These are phyloP conservation scores for Cervus canadensis DNA, from an alignment of 2,113 vertebrate species.

Conservation along the genomic window DNA sequence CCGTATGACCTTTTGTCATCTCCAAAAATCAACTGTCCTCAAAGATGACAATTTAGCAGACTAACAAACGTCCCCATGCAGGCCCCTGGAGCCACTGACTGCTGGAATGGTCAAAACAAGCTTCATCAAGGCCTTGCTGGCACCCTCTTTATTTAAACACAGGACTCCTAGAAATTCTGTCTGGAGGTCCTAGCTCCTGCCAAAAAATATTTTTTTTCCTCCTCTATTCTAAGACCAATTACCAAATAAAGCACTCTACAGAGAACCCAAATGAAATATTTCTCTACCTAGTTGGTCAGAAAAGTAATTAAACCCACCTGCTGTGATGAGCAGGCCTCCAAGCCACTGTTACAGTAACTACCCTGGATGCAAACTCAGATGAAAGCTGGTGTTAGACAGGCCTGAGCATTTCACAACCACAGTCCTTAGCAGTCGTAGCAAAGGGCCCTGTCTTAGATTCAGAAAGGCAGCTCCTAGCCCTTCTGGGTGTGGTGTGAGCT, in stretches of 20 bases:
- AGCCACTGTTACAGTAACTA: not conserved
- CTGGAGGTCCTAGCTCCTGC: not conserved
- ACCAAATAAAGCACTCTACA: not conserved
- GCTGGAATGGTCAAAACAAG: not conserved
- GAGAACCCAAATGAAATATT: conserved; percentile 17
- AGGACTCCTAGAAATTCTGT: not conserved
- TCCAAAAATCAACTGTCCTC: not conserved
- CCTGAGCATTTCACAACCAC: not conserved
- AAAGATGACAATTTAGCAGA: not conserved
- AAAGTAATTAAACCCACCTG: not conserved
- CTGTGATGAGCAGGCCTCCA: not conserved
- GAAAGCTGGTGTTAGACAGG: not conserved
- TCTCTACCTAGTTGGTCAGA: not conserved
- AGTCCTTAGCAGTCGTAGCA: not conserved
- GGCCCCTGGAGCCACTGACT: not conserved
- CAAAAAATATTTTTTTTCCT: not conserved
- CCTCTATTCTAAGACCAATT: not conserved
- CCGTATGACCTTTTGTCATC: not conserved
- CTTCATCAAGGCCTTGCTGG: not conserved
- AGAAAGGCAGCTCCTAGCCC: not conserved
- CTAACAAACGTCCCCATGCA: not conserved
- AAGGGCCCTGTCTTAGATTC: not conserved
- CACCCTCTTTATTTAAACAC: not conserved
- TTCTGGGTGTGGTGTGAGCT: not conserved
- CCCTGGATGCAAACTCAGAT: not conserved